Evolutionary conservation across 1,140 invertebrate species (phyloP), one percentile per base, ranked within the genome.

Genomic region (Babylonia areolata): DNA sequence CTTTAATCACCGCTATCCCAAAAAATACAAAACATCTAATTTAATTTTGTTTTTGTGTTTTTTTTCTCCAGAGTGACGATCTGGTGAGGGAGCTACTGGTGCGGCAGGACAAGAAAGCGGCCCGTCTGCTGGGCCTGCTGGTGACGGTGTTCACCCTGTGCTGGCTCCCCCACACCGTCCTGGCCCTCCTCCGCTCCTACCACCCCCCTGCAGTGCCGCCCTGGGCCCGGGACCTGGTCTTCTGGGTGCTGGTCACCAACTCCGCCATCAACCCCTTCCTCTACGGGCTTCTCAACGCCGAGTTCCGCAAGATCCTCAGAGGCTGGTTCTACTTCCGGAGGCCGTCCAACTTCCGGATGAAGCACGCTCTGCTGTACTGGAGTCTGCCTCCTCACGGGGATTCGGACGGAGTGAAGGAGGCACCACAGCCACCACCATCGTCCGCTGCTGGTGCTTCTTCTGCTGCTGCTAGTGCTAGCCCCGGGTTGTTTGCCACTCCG

Each of bases 251-350:
- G n/a, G 86, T 91, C 1, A 75, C 86, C 46, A 92, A 91, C 84
- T 89, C 92, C 0, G 89, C 89, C 2, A 86, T 93, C 6, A 93
- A 93, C 69, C 92, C 92, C 0, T 91, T 93, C 73, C 85, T 93
- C n/a, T 93, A 93, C 85, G 91, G 91, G 40, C 81, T 93, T 20
- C 89, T 92, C n/a, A 93, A 92, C 85, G 86, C 84, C 5, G 91
- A 92, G 86, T 91, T 92, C 75, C 86, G 90, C 31, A 88, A 90
- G 79, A 88, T 90, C n/a, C 81, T 91, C 5, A 87, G 85, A 77
- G 71, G 81, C 15, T 92, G 90, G 89, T 82, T 89, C 17, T 71
- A 71, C n/a, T 90, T 88, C 82, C 39, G 64, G 9, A 75, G 85
- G 5, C 77, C 87, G 54, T 79, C 75, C 39, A 86, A 87, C 40